Conservation (phyloP, 2,113 vertebrate species). For the Mandrillus leucophaeus region DNA sequence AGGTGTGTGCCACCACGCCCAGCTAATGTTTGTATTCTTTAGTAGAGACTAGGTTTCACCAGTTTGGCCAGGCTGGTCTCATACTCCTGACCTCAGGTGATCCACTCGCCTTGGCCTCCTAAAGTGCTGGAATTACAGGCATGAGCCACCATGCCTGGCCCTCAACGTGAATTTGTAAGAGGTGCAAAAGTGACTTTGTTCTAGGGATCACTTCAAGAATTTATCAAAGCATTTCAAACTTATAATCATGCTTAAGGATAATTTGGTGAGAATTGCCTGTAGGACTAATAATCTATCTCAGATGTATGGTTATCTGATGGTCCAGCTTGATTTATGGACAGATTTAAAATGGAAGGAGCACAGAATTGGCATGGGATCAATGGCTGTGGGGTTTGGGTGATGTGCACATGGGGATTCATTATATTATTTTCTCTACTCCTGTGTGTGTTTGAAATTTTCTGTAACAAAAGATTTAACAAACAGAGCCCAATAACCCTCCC, state of each 20-base stretch:
- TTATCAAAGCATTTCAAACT: neutral
- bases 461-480: constrained; percentile 6
- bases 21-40: too few species aligned
- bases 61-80: too few species aligned
- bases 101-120: too few species aligned
- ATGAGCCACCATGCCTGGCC: too few species aligned
- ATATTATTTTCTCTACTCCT: neutral
- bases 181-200: neutral
- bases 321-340: neutral
- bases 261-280: neutral
- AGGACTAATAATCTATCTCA: neutral
- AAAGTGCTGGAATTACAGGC: too few species aligned
- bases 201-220: neutral
- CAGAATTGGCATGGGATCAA: neutral
- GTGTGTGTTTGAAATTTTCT: constrained; percentile 1
- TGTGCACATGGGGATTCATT: neutral
- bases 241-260: neutral
- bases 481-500: neutral
- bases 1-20: too few species aligned
- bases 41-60: too few species aligned
- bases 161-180: neutral
- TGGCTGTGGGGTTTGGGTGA: neutral
- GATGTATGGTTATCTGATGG: neutral
- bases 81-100: too few species aligned
- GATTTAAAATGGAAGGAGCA: neutral